Evolutionary conservation across 2,797 vertebrate species (phyloP), one percentile per base, ranked within the genome.

Genomic region (Sphenopsis melanotis): DNA sequence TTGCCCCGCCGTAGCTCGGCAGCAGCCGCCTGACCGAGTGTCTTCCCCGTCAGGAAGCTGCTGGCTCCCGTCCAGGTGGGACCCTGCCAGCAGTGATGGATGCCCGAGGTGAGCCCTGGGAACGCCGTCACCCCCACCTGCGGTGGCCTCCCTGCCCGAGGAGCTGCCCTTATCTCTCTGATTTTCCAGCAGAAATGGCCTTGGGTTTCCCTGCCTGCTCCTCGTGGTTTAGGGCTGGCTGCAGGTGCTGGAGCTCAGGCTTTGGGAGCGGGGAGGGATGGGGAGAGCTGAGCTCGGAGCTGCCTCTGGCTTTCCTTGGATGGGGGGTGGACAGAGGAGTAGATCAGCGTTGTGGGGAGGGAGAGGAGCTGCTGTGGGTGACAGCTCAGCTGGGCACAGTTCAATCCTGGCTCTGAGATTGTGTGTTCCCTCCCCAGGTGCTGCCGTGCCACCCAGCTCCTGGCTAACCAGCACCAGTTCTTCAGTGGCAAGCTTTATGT

Each of bases 401-500:
- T 56, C 2, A 1, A 32, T 55, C 68, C 71, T 56, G 55, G 37
- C 64, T 84, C 83, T 96, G 85, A 94, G 49, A 42, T 18, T 3
- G 59, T 95, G 69, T 34, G 55, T 96, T 92, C 75, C 89, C 44
- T 87, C 74, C 81, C 65, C 79, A 97, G 97, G 95, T 63, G 63
- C 76, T 76, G 89, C 70, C 15, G 12, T 56, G 53, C 81, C 49
- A 47, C 82, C 88, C 65, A 4, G 95, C 97, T 97, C 90, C 96
- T 99, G 99, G 99, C 99, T 98, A 98, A 98, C 98, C 98, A 97
- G 98, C 99, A 99, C 98, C 99, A 99, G 99, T 99, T 99, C 99
- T 99, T 99, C 99, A 99, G 99, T 99, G 99, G 99, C 99, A 99
- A 99, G 99, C 99, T 99, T 99, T 99, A 99, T 99, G 99, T 99